phyloP scores from a whole-genome alignment of 1,140 invertebrate genomes.

The Drosophila auraria region DNA sequence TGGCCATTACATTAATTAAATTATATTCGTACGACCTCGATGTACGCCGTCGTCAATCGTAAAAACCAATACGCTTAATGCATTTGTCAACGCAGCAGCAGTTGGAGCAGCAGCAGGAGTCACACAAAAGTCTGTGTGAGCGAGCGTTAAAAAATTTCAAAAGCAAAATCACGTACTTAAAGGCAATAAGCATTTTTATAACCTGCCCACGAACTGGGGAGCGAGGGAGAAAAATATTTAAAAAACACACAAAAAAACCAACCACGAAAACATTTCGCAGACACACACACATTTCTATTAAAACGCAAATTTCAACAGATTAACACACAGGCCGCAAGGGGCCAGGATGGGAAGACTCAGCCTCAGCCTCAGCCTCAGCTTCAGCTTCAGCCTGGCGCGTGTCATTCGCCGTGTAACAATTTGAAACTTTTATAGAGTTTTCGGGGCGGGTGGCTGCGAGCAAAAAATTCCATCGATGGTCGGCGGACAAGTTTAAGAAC shows the following conservation, averaged over 20 bases:
- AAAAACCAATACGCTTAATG: slow-evolving; percentile 79
- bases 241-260: slow-evolving; percentile 18
- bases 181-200: slow-evolving; percentile 80
- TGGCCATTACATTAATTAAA: slow-evolving; percentile 79
- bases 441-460: slow-evolving; percentile 1
- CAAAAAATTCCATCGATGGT: slow-evolving; percentile 44
- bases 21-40: slow-evolving; percentile 52
- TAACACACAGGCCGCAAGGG: slow-evolving; percentile 56
- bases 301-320: slow-evolving; percentile 81
- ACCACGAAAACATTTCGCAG: slow-evolving; percentile 12
- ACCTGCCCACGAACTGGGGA: slow-evolving; percentile 43
- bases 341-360: neutral
- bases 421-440: slow-evolving; percentile 75
- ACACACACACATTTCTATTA: slow-evolving; percentile 68
- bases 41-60: slow-evolving; percentile 51
- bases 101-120: neutral
- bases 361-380: slow-evolving; percentile 1
- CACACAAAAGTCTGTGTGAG: slow-evolving; percentile 36
- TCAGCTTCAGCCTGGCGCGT: slow-evolving; percentile 49
- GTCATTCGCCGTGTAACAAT: slow-evolving; percentile 79
- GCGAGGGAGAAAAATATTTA: slow-evolving; percentile 5
- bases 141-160: slow-evolving; percentile 41
- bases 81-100: slow-evolving; percentile 41
- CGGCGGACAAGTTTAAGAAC: slow-evolving; percentile 63
- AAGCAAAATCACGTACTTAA: slow-evolving; percentile 81